Conservation (phyloP, 2,797 vertebrate genomes). For the Phylloscopus collybita region DNA sequence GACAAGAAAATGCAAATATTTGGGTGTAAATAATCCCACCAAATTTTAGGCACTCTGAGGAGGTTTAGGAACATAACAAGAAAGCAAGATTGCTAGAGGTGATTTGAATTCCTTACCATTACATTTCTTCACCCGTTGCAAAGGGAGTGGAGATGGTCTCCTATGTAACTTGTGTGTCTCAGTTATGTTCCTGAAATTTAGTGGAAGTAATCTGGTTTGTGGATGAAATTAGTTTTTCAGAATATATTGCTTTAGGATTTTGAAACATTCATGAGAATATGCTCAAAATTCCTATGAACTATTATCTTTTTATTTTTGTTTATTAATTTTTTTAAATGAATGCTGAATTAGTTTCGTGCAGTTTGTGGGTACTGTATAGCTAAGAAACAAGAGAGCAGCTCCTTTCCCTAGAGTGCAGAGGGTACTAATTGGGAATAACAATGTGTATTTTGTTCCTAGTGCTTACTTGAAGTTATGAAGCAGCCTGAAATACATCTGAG, state of each 20-base stretch:
- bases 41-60: not conserved
- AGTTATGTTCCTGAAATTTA: not conserved
- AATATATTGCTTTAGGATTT: not conserved
- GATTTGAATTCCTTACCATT: not conserved
- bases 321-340: not conserved
- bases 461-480: not conserved
- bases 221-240: not conserved
- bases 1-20: not conserved
- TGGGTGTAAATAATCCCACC: not conserved
- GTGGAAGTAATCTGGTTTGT: not conserved
- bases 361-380: not conserved
- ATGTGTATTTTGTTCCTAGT: not conserved
- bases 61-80: not conserved
- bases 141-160: not conserved
- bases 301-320: not conserved
- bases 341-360: not conserved
- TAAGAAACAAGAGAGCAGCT: not conserved
- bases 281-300: not conserved
- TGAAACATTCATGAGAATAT: not conserved
- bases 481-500: not conserved
- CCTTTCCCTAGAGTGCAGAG: not conserved
- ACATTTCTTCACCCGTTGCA: not conserved
- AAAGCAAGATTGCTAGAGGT: not conserved
- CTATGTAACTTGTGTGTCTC: not conserved
- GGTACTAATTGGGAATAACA: not conserved